A percentile compares a stretch with the other conserved stretches of the same genome.
These are phyloP conservation scores for Rhea pennata DNA, from an alignment of 2,113 vertebrate species.

Conservation along the genomic window DNA sequence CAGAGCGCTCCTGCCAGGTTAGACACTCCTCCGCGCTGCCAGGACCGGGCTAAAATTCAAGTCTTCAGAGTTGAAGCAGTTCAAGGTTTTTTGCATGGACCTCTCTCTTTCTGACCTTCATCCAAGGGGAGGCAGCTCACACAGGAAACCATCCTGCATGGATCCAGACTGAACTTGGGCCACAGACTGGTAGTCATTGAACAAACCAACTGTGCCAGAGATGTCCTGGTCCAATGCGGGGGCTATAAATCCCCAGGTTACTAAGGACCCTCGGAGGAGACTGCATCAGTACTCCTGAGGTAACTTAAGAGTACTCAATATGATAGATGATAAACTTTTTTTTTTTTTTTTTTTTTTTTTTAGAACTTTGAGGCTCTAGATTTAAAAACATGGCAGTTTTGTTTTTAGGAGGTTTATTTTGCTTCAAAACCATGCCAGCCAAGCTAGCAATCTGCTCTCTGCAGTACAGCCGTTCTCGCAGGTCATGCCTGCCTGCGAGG, in stretches of 20 bases:
- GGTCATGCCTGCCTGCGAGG: fast-evolving
- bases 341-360: too few relatives aligned
- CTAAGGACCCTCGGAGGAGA: neutral
- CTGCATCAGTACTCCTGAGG: fast-evolving
- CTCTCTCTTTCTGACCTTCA: neutral
- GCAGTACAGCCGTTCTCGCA: neutral
- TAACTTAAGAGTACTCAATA: too few relatives aligned
- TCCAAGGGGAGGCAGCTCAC: neutral
- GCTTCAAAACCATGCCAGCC: too few relatives aligned
- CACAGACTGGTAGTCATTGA: neutral
- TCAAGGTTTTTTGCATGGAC: neutral
- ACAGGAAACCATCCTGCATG: neutral
- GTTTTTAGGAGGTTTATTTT: too few relatives aligned
- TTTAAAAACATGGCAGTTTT: too few relatives aligned
- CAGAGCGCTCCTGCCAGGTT: neutral
- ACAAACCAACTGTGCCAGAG: neutral
- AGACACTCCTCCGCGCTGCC: neutral
- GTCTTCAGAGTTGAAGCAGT: neutral
- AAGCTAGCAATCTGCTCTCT: neutral
- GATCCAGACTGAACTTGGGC: neutral
- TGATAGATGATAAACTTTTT: too few relatives aligned
- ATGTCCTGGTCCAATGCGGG: fast-evolving
- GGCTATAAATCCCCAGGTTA: fast-evolving
- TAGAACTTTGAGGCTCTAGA: neutral
- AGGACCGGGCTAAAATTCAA: neutral